A percentile compares a stretch with the other conserved stretches of the same genome.
Conservation (phyloP, 2,888 invertebrate species). For the Blastobasis adustella region DNA sequence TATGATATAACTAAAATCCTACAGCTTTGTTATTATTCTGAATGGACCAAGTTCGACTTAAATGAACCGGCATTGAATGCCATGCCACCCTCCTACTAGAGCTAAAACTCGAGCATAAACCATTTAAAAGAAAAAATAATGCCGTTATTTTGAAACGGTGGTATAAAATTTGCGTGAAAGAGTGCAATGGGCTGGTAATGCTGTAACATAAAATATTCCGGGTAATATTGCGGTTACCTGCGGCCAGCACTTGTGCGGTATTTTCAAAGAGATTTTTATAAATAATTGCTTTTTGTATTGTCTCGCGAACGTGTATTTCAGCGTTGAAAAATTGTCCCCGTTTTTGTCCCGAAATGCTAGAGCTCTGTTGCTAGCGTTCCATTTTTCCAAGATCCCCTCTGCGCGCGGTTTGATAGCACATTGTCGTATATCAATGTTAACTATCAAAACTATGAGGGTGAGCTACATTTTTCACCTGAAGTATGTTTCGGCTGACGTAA, state of each 20-base stretch:
- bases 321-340: slow-evolving; percentile 26
- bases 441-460: slow-evolving; percentile 41
- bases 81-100: too few species aligned
- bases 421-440: slow-evolving; percentile 12
- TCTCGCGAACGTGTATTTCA: slow-evolving; percentile 10
- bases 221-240: slow-evolving; percentile 55
- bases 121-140: too few species aligned
- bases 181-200: slow-evolving; percentile 37
- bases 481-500: slow-evolving; percentile 67
- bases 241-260: slow-evolving; percentile 47
- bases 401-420: not conserved
- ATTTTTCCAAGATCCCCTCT: too few species aligned
- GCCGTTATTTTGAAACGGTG: slow-evolving; percentile 26
- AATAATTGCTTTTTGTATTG: slow-evolving; percentile 42
- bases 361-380: too few species aligned
- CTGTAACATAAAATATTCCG: slow-evolving; percentile 52
- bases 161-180: slow-evolving; percentile 36
- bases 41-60: too few species aligned
- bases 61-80: too few species aligned
- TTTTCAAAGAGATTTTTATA: slow-evolving; percentile 51
- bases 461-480: slow-evolving; percentile 62
- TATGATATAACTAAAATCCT: too few species aligned
- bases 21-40: too few species aligned
- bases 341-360: slow-evolving; percentile 19
- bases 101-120: too few species aligned